Conservation (phyloP, 2,797 vertebrate genomes). For the Bovichtus diacanthus region DNA sequence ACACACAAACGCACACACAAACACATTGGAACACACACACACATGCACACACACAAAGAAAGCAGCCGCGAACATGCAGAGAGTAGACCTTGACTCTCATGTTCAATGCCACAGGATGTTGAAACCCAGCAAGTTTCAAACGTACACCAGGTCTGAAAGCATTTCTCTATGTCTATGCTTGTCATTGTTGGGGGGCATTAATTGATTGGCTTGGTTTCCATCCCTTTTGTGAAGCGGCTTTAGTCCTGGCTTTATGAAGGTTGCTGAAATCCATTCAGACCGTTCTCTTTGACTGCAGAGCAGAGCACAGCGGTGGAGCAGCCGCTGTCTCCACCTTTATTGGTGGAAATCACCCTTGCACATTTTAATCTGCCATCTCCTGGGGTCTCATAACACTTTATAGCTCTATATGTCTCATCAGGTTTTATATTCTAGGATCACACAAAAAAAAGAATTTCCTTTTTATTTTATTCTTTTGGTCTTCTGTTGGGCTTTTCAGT, state of each 20-base stretch:
- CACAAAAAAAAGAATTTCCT: conserved; percentile 54
- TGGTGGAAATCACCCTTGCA: conserved; percentile 68
- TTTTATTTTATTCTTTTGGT: conserved; percentile 21
- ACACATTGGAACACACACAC: conserved; percentile 51
- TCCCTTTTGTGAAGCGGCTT: conserved; percentile 73
- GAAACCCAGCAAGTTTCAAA: conserved; percentile 69
- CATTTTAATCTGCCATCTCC: conserved; percentile 76
- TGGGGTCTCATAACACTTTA: conserved; percentile 67
- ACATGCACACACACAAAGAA: conserved; percentile 65
- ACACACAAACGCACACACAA: conserved; percentile 18
- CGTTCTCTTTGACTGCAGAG: conserved; percentile 68
- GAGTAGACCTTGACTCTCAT: conserved; percentile 62
- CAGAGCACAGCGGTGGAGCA: conserved; percentile 65
- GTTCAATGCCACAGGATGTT: conserved; percentile 68
- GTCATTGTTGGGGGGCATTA: conserved; percentile 68
- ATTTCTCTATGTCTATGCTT: conserved; percentile 62
- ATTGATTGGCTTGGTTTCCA: conserved; percentile 81
- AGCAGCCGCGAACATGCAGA: conserved; percentile 58
- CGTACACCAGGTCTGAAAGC: conserved; percentile 72
- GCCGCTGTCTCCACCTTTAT: conserved; percentile 65
- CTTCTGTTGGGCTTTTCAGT: conserved; percentile 34
- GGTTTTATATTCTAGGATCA: conserved; percentile 66
- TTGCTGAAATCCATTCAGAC: conserved; percentile 73
- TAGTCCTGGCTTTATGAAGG: conserved; percentile 72
- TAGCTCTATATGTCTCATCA: conserved; percentile 74